Evolutionary conservation across 2,888 invertebrate species (phyloP).

Genomic region (Drosophila melanosoma): DNA sequence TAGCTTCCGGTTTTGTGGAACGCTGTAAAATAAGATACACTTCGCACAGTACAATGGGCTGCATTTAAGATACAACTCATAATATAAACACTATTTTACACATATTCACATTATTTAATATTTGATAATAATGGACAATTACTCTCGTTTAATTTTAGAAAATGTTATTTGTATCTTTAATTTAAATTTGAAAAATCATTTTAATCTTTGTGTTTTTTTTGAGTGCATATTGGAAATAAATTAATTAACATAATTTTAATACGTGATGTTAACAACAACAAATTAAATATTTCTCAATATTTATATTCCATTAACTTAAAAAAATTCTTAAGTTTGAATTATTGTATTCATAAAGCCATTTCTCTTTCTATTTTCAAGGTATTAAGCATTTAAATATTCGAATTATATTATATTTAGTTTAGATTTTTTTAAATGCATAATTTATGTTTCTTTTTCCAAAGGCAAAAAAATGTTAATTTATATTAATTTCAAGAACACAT

Average conservation of each 20-base stretch:
- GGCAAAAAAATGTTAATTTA: too few relatives aligned
- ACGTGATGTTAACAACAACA: neutral
- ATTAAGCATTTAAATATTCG: too few relatives aligned
- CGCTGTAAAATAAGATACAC: neutral
- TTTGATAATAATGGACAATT: neutral
- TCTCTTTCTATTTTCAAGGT: neutral
- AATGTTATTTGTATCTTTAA: neutral
- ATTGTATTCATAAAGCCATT: neutral
- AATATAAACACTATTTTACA: too few relatives aligned
- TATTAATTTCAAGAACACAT: neutral
- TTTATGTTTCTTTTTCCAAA: too few relatives aligned
- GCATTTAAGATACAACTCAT: too few relatives aligned
- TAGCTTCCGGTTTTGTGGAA: constrained; percentile 55
- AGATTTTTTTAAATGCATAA: too few relatives aligned
- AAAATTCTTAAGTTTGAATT: too few relatives aligned
- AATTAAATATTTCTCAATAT: neutral
- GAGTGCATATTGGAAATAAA: neutral
- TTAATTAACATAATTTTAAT: neutral
- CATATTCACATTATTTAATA: too few relatives aligned
- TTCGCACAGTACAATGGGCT: neutral
- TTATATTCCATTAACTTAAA: too few relatives aligned
- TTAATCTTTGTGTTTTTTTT: neutral
- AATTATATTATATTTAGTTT: neutral
- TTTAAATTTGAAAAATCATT: neutral
- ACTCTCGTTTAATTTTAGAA: neutral